Evolutionary conservation across 37 sponge, comb jelly and placozoan genomes (phyloP).

Genomic region (Spongia lamella): DNA sequence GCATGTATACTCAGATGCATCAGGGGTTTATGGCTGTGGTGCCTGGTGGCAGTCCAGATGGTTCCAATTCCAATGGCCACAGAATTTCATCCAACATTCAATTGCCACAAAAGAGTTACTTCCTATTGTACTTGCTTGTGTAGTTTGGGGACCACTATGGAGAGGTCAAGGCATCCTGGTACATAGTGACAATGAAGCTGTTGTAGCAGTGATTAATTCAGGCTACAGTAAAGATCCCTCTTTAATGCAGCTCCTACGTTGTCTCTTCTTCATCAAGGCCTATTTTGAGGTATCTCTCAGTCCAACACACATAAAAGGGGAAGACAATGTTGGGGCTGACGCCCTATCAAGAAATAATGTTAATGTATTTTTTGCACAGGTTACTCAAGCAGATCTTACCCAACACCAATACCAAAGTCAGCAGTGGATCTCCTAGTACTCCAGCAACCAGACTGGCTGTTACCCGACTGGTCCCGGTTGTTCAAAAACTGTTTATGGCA

Average conservation of each 20-base stretch:
- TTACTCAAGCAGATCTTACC: no score
- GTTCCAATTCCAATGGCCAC: constrained; percentile 3
- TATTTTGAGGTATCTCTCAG: background rate
- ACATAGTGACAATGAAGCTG: background rate
- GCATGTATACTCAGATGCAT: constrained; percentile 8
- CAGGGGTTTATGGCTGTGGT: constrained; percentile 5
- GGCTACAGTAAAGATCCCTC: background rate
- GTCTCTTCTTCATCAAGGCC: constrained; percentile 29
- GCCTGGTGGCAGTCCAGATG: background rate
- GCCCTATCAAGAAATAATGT: constrained; percentile 34
- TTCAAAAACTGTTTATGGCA: background rate
- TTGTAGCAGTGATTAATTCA: background rate
- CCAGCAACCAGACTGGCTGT: background rate
- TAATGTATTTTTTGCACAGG: no score
- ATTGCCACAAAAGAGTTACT: constrained; percentile 1
- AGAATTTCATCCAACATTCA: background rate
- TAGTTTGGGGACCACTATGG: constrained; percentile 3
- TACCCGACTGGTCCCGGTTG: no score
- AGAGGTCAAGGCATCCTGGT: background rate
- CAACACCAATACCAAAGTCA: background rate
- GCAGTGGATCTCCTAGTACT: background rate
- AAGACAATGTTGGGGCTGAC: constrained; percentile 21
- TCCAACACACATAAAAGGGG: constrained; percentile 18
- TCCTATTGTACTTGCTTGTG: background rate
- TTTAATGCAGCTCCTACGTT: constrained; percentile 8